Evolutionary conservation across 37 sponge, comb jelly and placozoan species (phyloP).

Genomic region (Spongia lamella): DNA sequence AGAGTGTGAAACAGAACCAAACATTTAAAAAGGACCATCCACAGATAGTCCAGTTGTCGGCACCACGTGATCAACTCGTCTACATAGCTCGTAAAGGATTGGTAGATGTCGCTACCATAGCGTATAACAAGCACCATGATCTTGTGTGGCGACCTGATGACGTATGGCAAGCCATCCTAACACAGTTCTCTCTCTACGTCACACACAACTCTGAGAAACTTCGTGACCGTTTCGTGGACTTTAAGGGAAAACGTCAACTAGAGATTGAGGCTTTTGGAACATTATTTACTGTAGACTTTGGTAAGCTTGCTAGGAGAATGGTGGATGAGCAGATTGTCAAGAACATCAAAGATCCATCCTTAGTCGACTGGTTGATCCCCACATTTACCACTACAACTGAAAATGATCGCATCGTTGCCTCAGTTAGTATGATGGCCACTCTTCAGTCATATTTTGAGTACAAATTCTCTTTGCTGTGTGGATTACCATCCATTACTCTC

Average conservation of each 20-base stretch:
- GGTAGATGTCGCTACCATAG: conserved; percentile 2
- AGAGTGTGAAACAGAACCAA: too few species aligned
- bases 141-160: conserved; percentile 51
- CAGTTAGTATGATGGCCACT: conserved; percentile 55
- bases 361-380: conserved; percentile 35
- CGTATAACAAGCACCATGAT: conserved; percentile 42
- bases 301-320: conserved; percentile 53
- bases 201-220: conserved; percentile 59
- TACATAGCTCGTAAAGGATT: too few species aligned
- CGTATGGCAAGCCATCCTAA: conserved; percentile 58
- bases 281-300: conserved; percentile 1
- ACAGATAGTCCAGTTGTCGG: too few species aligned
- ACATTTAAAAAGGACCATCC: too few species aligned
- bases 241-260: conserved; percentile 44
- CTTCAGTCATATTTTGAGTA: conserved; percentile 54
- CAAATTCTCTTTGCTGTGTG: conserved; percentile 20
- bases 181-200: conserved; percentile 47
- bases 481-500: conserved; percentile 65
- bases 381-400: conserved; percentile 59
- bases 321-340: conserved; percentile 47
- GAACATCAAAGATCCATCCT: conserved; percentile 34
- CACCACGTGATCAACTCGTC: too few species aligned
- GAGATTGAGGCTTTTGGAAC: not conserved
- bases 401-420: conserved; percentile 45
- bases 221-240: conserved; percentile 51